These are phyloP conservation scores for Syngnathus rostellatus DNA, from an alignment of 2,797 vertebrate genomes.

Conservation along the genomic window DNA sequence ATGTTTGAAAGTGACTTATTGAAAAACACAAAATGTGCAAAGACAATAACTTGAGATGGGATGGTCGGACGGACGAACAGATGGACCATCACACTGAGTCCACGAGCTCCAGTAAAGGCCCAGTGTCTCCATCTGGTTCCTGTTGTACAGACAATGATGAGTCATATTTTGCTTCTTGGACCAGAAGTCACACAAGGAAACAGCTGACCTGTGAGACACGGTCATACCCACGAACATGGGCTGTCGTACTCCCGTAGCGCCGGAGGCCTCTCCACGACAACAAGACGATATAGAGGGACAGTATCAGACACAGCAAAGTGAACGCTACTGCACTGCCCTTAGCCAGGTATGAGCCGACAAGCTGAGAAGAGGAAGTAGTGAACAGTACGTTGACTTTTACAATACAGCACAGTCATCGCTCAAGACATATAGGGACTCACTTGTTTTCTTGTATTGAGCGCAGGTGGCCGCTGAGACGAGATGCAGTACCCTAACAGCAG, in stretches of 20 bases:
- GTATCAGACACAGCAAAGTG: conserved; percentile 48
- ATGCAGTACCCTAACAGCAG: conserved; percentile 56
- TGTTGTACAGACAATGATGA: conserved; percentile 30
- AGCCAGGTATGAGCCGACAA: conserved; percentile 49
- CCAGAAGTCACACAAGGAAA: neutral
- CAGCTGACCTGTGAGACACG: conserved; percentile 47
- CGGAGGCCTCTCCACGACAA: conserved; percentile 67
- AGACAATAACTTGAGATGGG: too few species aligned
- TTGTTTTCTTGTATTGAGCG: conserved; percentile 48
- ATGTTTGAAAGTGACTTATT: too few species aligned
- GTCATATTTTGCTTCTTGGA: neutral
- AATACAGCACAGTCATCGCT: neutral
- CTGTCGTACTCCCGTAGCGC: conserved; percentile 42
- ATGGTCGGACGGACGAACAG: too few species aligned
- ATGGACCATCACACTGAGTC: conserved; percentile 39
- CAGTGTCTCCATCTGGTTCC: conserved; percentile 47
- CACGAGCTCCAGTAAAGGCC: conserved; percentile 45
- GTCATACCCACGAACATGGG: conserved; percentile 46
- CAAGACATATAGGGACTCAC: conserved; percentile 24
- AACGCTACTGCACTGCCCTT: conserved; percentile 56
- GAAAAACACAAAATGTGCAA: too few species aligned
- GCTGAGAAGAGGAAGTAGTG: conserved; percentile 23
- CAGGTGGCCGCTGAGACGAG: conserved; percentile 11
- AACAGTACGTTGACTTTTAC: neutral
- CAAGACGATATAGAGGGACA: conserved; percentile 58